Conservation (phyloP, 64 coral and sea anemone genomes). For the Porites lutea region DNA sequence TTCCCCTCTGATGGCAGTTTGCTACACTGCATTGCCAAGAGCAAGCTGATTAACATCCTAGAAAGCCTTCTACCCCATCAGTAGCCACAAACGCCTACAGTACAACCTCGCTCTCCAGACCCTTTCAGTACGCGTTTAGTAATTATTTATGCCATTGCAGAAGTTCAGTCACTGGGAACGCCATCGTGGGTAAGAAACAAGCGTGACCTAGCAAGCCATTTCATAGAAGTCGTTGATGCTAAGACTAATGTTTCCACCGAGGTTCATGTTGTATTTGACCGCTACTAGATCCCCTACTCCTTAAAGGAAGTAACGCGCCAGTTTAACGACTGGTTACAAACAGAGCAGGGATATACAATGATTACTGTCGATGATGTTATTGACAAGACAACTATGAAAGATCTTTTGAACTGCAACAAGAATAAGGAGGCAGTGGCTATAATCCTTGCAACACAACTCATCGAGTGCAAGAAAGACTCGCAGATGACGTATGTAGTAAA, state of each 20-base stretch:
- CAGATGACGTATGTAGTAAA: constrained; percentile 19
- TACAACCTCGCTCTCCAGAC: too few relatives aligned
- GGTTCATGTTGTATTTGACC: constrained; percentile 55
- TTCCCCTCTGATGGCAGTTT: constrained; percentile 45
- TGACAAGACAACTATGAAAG: neutral
- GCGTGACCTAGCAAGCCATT: too few relatives aligned
- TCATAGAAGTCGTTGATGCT: too few relatives aligned
- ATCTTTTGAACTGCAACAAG: too few relatives aligned
- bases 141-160: too few relatives aligned
- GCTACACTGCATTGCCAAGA: constrained; percentile 37
- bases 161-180: too few relatives aligned
- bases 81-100: too few relatives aligned
- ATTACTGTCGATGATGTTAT: constrained; percentile 7
- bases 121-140: too few relatives aligned
- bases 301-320: constrained; percentile 34
- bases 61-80: neutral
- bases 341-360: neutral
- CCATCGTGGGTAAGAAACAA: too few relatives aligned
- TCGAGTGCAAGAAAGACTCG: too few relatives aligned
- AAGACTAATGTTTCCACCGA: neutral
- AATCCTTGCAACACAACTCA: neutral
- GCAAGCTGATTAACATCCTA: constrained; percentile 38
- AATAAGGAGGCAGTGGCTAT: neutral
- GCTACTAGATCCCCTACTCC: constrained; percentile 37
- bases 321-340: neutral